Conservation (phyloP, 2,113 vertebrate species). For the Alethe diademata region DNA sequence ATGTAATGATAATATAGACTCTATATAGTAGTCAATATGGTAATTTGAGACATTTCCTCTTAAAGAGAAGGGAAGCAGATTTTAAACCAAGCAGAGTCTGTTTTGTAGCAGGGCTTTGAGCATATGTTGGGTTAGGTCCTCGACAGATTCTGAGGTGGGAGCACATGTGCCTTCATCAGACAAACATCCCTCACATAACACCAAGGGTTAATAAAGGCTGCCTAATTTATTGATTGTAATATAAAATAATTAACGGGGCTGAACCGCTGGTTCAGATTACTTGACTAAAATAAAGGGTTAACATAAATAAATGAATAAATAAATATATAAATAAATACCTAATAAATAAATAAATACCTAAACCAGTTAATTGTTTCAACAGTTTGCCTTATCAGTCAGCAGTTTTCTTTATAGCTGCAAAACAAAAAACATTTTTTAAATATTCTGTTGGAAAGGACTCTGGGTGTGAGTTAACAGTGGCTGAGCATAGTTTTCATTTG, state of each 20-base stretch:
- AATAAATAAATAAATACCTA: not conserved
- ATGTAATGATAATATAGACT: not conserved
- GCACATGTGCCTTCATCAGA: not conserved
- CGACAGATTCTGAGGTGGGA: not conserved
- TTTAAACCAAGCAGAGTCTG: not conserved
- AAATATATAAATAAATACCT: not conserved
- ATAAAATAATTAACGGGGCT: not conserved
- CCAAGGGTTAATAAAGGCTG: not conserved
- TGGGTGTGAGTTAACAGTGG: not conserved
- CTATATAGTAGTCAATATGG: not conserved
- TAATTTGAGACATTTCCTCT: not conserved
- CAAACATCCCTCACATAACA: not conserved
- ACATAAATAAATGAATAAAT: not conserved
- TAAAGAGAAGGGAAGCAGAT: not conserved
- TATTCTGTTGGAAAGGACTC: not conserved
- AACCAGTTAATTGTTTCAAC: not conserved
- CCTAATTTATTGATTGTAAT: not conserved
- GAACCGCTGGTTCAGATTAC: not conserved
- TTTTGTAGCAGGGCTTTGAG: not conserved
- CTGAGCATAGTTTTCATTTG: not conserved
- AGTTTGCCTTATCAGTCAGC: not conserved
- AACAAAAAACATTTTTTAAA: not conserved
- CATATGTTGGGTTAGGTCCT: not conserved
- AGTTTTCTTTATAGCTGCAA: not conserved
- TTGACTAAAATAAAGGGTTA: constrained; percentile 10